Evolutionary conservation across 2,113 vertebrate species (phyloP).

Genomic region (Gambusia holbrooki): DNA sequence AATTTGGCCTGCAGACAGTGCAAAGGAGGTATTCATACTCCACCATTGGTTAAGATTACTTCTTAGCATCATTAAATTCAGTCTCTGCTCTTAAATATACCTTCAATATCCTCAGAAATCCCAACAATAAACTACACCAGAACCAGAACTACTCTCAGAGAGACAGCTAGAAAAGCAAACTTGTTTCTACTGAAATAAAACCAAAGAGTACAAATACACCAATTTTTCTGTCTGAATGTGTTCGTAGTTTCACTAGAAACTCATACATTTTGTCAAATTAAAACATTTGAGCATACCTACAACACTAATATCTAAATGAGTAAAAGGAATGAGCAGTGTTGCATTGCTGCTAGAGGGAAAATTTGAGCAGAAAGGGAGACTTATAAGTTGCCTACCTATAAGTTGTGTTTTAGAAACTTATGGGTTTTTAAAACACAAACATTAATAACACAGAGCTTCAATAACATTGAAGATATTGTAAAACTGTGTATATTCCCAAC

Average conservation of each 20-base stretch:
- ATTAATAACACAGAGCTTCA: not conserved
- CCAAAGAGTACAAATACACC: not conserved
- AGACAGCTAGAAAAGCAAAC: not conserved
- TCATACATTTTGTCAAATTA: not conserved
- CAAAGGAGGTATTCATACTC: not conserved
- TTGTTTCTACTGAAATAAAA: not conserved
- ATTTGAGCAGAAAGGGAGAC: not conserved
- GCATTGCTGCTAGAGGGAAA: not conserved
- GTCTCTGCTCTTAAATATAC: not conserved
- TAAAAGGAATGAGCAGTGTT: no score
- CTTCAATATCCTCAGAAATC: not conserved
- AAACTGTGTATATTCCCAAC: not conserved
- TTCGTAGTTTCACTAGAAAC: not conserved
- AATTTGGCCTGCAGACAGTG: conserved; percentile 2
- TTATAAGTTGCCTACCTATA: no score
- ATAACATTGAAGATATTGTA: not conserved
- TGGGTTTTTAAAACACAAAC: not conserved
- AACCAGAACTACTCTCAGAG: not conserved
- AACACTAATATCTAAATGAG: not conserved
- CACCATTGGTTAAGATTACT: not conserved
- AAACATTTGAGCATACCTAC: not conserved
- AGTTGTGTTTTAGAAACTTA: no score
- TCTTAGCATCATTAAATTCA: not conserved
- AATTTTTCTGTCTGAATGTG: no score
- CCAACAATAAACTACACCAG: not conserved